Base-by-base conservation (phyloP, 2,797 vertebrate genomes). In the Neostethus bicornis region DNA sequence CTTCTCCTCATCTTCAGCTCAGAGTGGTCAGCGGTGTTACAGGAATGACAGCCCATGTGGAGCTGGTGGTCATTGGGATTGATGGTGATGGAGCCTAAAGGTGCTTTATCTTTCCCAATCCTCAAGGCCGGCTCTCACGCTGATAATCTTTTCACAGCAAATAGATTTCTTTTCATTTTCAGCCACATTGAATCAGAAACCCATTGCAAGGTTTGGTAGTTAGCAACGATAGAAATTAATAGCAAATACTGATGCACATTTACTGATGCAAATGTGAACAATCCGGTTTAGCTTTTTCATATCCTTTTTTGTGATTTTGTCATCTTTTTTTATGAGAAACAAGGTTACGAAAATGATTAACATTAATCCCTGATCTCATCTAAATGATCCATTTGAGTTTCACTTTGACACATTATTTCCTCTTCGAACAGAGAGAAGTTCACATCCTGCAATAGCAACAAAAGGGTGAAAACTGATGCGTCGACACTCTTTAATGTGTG, bases 401-500 rank as follows among this genome's bases (percentile, higher is more conserved):
- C 25, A 50, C 53, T 61, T 61, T 53, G 37, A 29, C 12, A 58
- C 55, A 53, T 71, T 65, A 61, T 31, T 63, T 55, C 23, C 47
- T 63, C 23, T 43, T 21, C 23, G 56, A 34, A 12, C 6, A 4
- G 14, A 13, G 21, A 51, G 54, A 34, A 17, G 50, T 1, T 12
- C 20, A 49, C 38, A 50, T 73, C 39, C 21, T n/a, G 14, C 60
- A 20, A 16, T 29, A 31, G 51, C 52, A 28, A 53, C 68, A 69
- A 69, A 46, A 56, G 47, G 38, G 38, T 58, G 56, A 60, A 77
- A 80, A 82, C 65, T 54, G 70, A 79, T 67, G 68, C 66, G 54
- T 80, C 78, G 69, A 75, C 81, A 66, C 67, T 78, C 67, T 41
- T 29, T 79, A 78, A 78, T 77, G 70, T 43, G 68, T 77, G 53